These are phyloP conservation scores for Petrolisthes manimaculis DNA, from an alignment of 2,888 invertebrate genomes.

Conservation along the genomic window DNA sequence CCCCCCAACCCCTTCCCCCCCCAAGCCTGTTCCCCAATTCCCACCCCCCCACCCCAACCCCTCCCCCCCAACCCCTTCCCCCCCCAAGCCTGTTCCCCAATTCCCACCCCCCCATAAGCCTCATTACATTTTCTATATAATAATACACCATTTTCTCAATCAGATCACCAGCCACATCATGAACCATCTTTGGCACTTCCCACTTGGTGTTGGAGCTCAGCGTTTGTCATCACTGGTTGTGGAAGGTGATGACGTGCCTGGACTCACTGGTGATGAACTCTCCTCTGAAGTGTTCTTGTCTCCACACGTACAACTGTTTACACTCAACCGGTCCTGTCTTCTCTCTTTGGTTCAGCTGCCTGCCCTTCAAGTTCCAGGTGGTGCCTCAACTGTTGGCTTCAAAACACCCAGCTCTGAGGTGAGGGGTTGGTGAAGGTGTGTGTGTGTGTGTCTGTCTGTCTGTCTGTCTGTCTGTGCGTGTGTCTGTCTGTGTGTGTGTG, in stretches of 20 bases:
- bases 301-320: slow-evolving; percentile 87
- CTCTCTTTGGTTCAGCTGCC: slow-evolving; percentile 92
- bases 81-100: no score
- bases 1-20: no score
- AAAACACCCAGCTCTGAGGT: slow-evolving; percentile 82
- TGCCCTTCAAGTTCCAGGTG: slow-evolving; percentile 83
- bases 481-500: no score
- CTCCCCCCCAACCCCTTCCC: no score
- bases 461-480: neutral
- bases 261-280: slow-evolving; percentile 73
- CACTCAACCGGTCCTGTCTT: slow-evolving; percentile 82
- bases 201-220: slow-evolving; percentile 85
- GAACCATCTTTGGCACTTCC: slow-evolving; percentile 94
- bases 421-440: neutral
- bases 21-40: no score
- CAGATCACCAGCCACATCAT: slow-evolving; percentile 88
- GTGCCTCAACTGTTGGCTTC: slow-evolving; percentile 82
- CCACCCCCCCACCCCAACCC: no score
- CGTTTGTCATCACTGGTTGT: slow-evolving; percentile 89
- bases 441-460: no score
- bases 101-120: no score
- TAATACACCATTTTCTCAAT: slow-evolving; percentile 41
- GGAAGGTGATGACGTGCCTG: slow-evolving; percentile 89
- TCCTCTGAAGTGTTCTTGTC: slow-evolving; percentile 85
- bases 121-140: no score